These are phyloP conservation scores for Drosophila jambulina DNA, from an alignment of 1,140 invertebrate genomes.

Conservation along the genomic window DNA sequence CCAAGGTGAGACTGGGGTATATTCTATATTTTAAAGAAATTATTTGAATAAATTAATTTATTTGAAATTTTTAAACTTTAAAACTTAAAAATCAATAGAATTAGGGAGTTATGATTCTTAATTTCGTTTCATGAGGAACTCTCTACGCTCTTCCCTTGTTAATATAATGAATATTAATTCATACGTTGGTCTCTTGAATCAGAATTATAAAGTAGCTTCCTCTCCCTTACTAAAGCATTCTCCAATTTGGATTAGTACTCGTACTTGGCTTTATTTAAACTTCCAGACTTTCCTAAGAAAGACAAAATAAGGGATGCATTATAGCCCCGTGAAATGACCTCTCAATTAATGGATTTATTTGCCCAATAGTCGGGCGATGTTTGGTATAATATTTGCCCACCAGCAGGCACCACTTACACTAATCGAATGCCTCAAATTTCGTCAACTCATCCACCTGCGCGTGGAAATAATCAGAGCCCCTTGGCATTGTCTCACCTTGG, in stretches of 20 bases:
- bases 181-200: not conserved
- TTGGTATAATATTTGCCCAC: constrained; percentile 32
- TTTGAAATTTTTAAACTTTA: not conserved
- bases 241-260: not conserved
- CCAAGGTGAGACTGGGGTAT: not conserved
- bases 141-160: not conserved
- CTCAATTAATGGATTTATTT: constrained; percentile 27
- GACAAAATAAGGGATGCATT: not conserved
- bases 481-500: constrained; percentile 13
- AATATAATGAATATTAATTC: fast-evolving
- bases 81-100: not conserved
- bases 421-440: constrained; percentile 59
- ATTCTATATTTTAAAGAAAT: not conserved
- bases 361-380: not conserved
- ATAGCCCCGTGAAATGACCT: constrained; percentile 8
- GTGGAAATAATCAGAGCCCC: constrained; percentile 37
- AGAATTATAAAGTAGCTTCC: not conserved
- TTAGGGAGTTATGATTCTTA: not conserved
- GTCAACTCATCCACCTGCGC: constrained; percentile 48
- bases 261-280: no score
- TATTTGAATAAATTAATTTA: not conserved
- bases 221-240: no score
- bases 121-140: not conserved
- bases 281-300: not conserved
- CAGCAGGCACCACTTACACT: constrained; percentile 50